Percentiles rank a stretch among this genome's conserved stretches.
phyloP scores from a whole-genome alignment of 1,140 invertebrate genomes.

The Luehdorfia chinensis region DNA sequence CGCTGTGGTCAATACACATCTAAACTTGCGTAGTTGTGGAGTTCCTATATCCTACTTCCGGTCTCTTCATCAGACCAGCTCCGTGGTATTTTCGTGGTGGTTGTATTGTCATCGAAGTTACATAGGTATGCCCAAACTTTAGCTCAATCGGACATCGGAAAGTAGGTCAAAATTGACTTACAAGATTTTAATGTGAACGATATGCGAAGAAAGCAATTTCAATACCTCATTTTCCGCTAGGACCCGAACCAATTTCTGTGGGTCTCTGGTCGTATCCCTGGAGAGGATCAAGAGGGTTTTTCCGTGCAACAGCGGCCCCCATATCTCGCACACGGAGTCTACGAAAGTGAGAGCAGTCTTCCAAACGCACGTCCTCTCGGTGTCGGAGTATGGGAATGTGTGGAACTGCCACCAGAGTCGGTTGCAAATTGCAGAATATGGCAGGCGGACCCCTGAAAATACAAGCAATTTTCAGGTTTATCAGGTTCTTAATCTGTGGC shows the following conservation, averaged over 20 bases:
- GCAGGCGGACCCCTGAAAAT: slow-evolving; percentile 84
- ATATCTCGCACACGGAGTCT: slow-evolving; percentile 91
- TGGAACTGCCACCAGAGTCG: slow-evolving; percentile 91
- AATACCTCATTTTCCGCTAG: slow-evolving; percentile 84
- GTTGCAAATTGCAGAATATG: slow-evolving; percentile 88
- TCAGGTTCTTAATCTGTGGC: neutral
- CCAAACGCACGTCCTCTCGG: slow-evolving; percentile 86
- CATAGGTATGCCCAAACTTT: no score
- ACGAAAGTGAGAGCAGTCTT: slow-evolving; percentile 94
- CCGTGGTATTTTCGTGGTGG: no score
- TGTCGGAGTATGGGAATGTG: slow-evolving; percentile 82
- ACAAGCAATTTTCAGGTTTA: slow-evolving; percentile 1
- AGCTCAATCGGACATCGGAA: no score
- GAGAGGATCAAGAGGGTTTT: slow-evolving; percentile 84
- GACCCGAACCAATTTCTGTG: slow-evolving; percentile 82
- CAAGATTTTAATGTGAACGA: no score
- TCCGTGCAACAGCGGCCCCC: slow-evolving; percentile 87
- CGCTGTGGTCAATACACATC: no score
- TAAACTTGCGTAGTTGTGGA: no score
- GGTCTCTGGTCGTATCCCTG: slow-evolving; percentile 84
- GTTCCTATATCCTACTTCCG: no score
- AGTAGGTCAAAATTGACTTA: no score
- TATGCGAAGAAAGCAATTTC: no score
- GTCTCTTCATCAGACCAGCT: no score
- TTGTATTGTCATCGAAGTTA: no score